Base-by-base conservation (phyloP, 2,888 invertebrate genomes). In the Xestia ashworthii region DNA sequence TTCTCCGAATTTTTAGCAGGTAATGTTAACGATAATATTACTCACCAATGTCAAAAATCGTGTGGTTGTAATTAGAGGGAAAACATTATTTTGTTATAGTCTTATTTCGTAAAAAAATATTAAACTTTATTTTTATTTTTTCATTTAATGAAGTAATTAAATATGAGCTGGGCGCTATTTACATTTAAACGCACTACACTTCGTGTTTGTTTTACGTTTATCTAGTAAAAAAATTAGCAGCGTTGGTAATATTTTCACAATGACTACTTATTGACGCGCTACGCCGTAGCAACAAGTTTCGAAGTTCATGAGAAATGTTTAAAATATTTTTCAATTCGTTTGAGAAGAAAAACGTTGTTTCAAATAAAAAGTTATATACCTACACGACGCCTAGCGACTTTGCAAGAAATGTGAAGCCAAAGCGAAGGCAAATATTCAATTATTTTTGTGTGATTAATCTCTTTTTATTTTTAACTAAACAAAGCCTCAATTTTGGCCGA, bases 281-380 rank as follows among this genome's bases (percentile, higher is more conserved):
- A 68, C 55, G 65, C 41, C n/a, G 50, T 53, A 78, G 74, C 62
- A 74, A 71, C 71, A 83, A 86, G 72, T 86, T 75, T 25, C 16
- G 6, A 81, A 75, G 53, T 69, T 78, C 70, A 50, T 0, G 41
- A 44, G 12, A 65, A 58, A 41, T 25, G 9, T 8, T 5, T 50
- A 44, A 16, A 53, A 44, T 6, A 41, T 32, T 74, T 70, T 73
- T 65, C 12, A 32, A 48, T 25, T 50, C 65, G 38, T 73, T 60
- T 65, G 19, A n/a, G 16, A 69, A 48, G 22, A 60, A 71, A 38
- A 25, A 64, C 9, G 25, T n/a, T 68, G 5, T 71, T 71, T 25
- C 6, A 25, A 3, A 60, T 32, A 46, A 4, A 38, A 71, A 62
- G 66, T 67, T n/a, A 38, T 55, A n/a, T 50, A 25, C 16, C 25